Evolutionary conservation across 2,797 vertebrate species (phyloP), one percentile per base, ranked within the genome.

Genomic region (Sebastes kiyomatsui): DNA sequence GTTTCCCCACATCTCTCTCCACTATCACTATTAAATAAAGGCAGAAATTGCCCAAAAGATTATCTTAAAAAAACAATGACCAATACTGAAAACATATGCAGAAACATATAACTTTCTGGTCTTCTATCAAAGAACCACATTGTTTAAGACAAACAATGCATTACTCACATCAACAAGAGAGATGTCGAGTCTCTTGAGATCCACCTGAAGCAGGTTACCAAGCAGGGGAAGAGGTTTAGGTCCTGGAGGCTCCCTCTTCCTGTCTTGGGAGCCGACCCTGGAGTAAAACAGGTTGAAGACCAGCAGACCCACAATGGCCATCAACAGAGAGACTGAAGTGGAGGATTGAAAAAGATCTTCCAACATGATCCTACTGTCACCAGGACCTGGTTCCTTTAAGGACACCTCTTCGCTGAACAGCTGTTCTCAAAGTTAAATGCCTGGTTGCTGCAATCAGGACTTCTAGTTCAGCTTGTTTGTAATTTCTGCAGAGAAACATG

Each of bases 221-320:
- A 95, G 49, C 61, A 95, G 67, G 2, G 92, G 94, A n/a, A 95
- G 77, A 18, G 90, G 72, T 55, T n/a, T 92, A 22, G 94, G 95
- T 25, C 94, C 94, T 6, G 93, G 92, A 69, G 91, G 93, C 7
- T 92, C 83, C 20, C 60, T 91, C 5, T 25, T 25, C 6, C 81
- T 22, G 7, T 54, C n/a, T 13, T 42, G 11, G 42, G 59, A 77
- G 54, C 20, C 81, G 35, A 55, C 75, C 16, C 23, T 32, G 22
- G 54, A 79, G 54, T 56, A 79, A n/a, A 88, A 3, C 7, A 89
- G 2, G 2, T 75, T 65, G 38, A 90, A 7, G 27, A 91, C 16
- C 32, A 93, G 33, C 52, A 93, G 23, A 9, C 68, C 3, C 52
- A 84, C 42, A 61, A 70, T 1, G 9, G 60, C 38, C 23, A 69